These are phyloP conservation scores for Paralichthys olivaceus DNA, from an alignment of 2,113 vertebrate species.

Conservation along the genomic window DNA sequence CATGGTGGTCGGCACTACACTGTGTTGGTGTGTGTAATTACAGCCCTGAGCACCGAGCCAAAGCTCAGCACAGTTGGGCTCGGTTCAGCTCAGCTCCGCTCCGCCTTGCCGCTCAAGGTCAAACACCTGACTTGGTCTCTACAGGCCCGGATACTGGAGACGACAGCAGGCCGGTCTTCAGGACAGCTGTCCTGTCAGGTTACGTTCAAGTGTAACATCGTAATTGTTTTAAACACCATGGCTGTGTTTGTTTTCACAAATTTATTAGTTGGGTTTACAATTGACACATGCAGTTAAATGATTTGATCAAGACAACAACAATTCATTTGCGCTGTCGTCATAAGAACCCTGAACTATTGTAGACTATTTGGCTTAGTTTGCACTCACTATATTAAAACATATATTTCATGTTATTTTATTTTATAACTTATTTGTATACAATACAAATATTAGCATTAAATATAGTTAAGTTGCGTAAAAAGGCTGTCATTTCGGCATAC, in stretches of 20 bases:
- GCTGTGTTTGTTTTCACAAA: conserved; percentile 59
- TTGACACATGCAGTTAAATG: conserved; percentile 2
- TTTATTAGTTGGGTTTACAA: conserved; percentile 56
- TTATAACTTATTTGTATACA: too few species aligned
- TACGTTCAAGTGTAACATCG: conserved; percentile 30
- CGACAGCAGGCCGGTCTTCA: conserved; percentile 15
- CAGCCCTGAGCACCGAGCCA: conserved; percentile 68
- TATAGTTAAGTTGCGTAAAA: background rate
- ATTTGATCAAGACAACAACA: background rate
- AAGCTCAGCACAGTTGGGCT: conserved; percentile 65
- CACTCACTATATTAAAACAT: background rate
- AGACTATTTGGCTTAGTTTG: background rate
- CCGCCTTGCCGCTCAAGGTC: conserved; percentile 73
- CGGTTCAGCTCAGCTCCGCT: conserved; percentile 63
- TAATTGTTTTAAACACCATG: conserved; percentile 42
- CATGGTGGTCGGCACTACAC: conserved; percentile 40
- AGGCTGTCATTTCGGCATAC: too few species aligned
- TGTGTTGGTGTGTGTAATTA: conserved; percentile 79
- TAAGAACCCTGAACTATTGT: background rate
- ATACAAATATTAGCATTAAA: too few species aligned
- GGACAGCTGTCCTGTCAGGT: conserved; percentile 36
- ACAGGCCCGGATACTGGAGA: conserved; percentile 28
- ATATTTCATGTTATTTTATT: too few species aligned
- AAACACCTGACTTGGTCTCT: conserved; percentile 66
- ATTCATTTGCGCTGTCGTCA: background rate